These are phyloP conservation scores for Percopsis transmontana DNA, from an alignment of 2,113 vertebrate genomes.

Conservation along the genomic window DNA sequence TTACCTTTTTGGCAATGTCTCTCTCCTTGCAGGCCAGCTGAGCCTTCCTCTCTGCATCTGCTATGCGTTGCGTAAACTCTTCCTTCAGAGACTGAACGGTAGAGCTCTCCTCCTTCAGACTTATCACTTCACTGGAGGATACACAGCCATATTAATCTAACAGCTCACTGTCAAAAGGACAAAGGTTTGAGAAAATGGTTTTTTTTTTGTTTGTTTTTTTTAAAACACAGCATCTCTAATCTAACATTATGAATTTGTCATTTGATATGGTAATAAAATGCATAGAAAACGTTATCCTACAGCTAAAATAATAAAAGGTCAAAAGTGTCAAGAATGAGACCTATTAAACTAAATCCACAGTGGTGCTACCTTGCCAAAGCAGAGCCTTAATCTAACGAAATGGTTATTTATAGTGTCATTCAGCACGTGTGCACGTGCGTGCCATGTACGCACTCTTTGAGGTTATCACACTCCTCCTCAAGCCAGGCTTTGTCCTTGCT, in stretches of 20 bases:
- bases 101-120: constrained; percentile 91
- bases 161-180: constrained; percentile 9
- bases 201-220: too few species aligned
- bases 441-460: constrained; percentile 90
- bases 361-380: background rate
- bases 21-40: constrained; percentile 96
- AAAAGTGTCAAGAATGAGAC: too few species aligned
- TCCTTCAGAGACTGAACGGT: constrained; percentile 91
- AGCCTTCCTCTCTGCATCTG: constrained; percentile 93
- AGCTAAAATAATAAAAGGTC: too few species aligned
- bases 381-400: background rate
- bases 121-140: constrained; percentile 87
- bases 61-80: constrained; percentile 96
- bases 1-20: constrained; percentile 95
- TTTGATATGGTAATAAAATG: too few species aligned
- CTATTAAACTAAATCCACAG: too few species aligned
- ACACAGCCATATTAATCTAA: constrained; percentile 30
- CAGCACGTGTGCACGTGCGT: background rate
- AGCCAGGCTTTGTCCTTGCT: constrained; percentile 95
- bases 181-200: background rate
- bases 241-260: background rate
- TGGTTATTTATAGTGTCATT: background rate
- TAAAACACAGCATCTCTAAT: background rate
- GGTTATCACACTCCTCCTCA: constrained; percentile 95
- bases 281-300: too few species aligned